phyloP scores from a whole-genome alignment of 2,113 vertebrate species.

The Takifugu bimaculatus region DNA sequence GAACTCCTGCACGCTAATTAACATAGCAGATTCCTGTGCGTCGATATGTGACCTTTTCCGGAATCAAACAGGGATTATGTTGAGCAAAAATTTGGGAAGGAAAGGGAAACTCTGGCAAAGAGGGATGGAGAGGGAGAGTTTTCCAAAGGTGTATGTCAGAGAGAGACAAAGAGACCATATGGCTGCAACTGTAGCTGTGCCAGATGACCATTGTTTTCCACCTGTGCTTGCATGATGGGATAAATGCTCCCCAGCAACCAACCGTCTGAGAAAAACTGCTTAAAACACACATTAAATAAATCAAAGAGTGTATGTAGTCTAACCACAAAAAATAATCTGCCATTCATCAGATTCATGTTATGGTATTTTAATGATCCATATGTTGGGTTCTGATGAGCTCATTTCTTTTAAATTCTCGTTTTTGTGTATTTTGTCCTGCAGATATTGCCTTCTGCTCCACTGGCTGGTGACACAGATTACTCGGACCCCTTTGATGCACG shows the following conservation, averaged over 20 bases:
- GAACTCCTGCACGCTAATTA: conserved; percentile 61
- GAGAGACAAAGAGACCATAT: conserved; percentile 55
- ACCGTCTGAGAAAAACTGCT: conserved; percentile 5
- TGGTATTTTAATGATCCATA: not conserved
- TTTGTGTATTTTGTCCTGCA: conserved; percentile 39
- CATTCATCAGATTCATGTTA: not conserved
- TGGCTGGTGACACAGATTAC: conserved; percentile 80
- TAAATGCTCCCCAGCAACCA: conserved; percentile 49
- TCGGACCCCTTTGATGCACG: conserved; percentile 93
- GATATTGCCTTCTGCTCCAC: conserved; percentile 73
- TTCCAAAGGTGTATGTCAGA: conserved; percentile 17
- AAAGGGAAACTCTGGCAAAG: conserved; percentile 30
- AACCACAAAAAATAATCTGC: not conserved
- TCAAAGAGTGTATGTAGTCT: too few species aligned
- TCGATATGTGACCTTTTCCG: conserved; percentile 61
- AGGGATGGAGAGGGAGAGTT: conserved; percentile 4
- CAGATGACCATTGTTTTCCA: conserved; percentile 54
- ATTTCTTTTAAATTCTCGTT: conserved; percentile 12
- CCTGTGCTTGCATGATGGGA: conserved; percentile 40
- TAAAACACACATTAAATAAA: too few species aligned
- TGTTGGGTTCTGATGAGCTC: conserved; percentile 20
- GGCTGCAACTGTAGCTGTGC: conserved; percentile 55
- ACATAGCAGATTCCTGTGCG: conserved; percentile 54
- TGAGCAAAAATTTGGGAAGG: conserved; percentile 21
- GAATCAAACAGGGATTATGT: conserved; percentile 50